phyloP scores from a whole-genome alignment of 2,888 invertebrate species.

The Phortica magna region DNA sequence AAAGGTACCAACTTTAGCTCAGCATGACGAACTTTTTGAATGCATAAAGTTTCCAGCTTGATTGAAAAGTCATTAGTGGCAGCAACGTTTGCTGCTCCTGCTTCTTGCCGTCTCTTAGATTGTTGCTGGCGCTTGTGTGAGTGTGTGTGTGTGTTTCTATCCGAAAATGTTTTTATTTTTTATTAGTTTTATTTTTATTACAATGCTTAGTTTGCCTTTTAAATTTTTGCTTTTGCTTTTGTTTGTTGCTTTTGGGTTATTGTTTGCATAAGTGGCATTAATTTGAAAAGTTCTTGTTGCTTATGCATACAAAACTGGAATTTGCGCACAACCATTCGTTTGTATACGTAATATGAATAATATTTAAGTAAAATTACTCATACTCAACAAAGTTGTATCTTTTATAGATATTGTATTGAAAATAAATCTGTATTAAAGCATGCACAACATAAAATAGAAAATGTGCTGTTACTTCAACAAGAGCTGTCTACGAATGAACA shows the following conservation, averaged over 20 bases:
- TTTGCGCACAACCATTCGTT: not conserved
- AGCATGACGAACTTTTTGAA: constrained; percentile 8
- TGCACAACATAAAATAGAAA: too few relatives aligned
- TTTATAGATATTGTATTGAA: too few relatives aligned
- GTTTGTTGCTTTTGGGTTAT: not conserved
- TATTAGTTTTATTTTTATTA: constrained; percentile 8
- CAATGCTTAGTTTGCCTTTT: constrained; percentile 15
- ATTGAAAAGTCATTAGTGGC: constrained; percentile 27
- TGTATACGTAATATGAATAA: not conserved
- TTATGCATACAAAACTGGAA: not conserved
- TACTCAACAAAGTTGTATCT: not conserved
- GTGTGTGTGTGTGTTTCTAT: not conserved
- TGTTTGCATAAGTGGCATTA: constrained; percentile 17
- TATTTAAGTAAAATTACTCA: not conserved
- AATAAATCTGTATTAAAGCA: too few relatives aligned
- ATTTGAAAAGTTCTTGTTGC: constrained; percentile 18
- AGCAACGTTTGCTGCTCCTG: not conserved
- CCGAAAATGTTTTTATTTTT: not conserved
- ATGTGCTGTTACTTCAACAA: too few relatives aligned
- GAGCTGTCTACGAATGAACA: not conserved
- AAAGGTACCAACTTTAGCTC: not conserved
- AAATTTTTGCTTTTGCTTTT: not conserved
- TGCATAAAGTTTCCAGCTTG: constrained; percentile 7
- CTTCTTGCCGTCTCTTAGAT: not conserved
- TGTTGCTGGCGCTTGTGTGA: not conserved